Conservation (phyloP, 2,797 vertebrate genomes). For the Pogonophryne albipinna region DNA sequence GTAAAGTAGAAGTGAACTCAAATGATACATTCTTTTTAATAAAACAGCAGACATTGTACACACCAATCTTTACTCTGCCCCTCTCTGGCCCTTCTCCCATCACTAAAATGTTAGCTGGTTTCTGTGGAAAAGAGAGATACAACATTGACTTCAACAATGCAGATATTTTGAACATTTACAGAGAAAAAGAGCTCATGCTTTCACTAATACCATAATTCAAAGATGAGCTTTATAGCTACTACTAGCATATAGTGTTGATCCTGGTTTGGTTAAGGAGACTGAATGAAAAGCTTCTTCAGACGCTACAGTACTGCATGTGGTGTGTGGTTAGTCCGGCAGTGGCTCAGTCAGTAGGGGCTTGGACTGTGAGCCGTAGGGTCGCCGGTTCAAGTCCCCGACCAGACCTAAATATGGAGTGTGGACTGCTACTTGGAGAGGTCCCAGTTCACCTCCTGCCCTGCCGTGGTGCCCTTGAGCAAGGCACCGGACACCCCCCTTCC, state of each 20-base stretch:
- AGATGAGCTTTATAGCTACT: too few relatives aligned
- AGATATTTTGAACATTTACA: conserved; percentile 8
- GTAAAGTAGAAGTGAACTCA: neutral
- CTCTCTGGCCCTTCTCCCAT: conserved; percentile 99
- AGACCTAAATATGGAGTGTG: too few relatives aligned
- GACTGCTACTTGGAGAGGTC: too few relatives aligned
- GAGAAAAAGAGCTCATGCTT: neutral
- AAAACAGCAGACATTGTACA: conserved; percentile 57
- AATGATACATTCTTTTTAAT: neutral
- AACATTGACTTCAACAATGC: conserved; percentile 15
- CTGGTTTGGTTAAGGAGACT: neutral
- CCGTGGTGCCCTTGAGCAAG: too few relatives aligned
- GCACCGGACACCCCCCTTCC: too few relatives aligned
- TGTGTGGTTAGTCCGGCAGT: too few relatives aligned
- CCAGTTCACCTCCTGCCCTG: too few relatives aligned
- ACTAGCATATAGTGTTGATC: too few relatives aligned
- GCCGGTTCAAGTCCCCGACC: too few relatives aligned
- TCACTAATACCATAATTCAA: too few relatives aligned
- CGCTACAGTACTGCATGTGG: neutral
- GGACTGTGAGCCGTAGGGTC: too few relatives aligned
- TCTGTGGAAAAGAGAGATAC: conserved; percentile 83
- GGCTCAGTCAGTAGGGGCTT: too few relatives aligned
- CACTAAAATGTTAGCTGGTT: conserved; percentile 99
- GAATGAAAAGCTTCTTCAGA: neutral
- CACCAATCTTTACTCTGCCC: conserved; percentile 99